phyloP scores from a whole-genome alignment of 2,113 vertebrate genomes.

The Prolemur simus region DNA sequence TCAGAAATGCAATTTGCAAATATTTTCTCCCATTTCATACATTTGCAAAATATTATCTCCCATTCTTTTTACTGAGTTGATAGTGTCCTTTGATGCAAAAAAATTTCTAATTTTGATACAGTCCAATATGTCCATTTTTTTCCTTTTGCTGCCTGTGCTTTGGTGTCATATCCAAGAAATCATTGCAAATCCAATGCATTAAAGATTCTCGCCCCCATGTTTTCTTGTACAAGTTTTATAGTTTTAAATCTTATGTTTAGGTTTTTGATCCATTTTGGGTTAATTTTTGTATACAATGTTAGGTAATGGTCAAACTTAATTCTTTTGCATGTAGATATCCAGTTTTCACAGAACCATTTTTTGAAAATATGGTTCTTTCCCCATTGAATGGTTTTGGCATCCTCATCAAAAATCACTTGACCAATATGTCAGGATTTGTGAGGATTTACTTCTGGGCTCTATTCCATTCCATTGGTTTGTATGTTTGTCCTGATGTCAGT shows the following conservation, averaged over 20 bases:
- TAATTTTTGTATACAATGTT: conserved; percentile 12
- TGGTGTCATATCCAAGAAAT: neutral
- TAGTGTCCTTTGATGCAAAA: neutral
- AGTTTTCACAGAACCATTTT: neutral
- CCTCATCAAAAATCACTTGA: neutral
- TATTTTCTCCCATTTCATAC: neutral
- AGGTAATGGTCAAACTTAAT: conserved; percentile 12
- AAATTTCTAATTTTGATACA: conserved; percentile 18
- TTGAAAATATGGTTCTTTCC: conserved; percentile 1
- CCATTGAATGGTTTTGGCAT: neutral
- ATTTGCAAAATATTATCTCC: neutral
- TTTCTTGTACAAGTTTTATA: neutral
- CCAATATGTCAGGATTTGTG: neutral
- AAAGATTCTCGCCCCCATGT: neutral
- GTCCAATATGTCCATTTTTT: conserved; percentile 8
- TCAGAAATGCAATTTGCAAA: neutral
- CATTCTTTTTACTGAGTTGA: neutral
- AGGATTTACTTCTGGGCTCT: neutral
- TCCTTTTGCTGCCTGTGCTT: neutral
- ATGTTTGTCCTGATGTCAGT: neutral
- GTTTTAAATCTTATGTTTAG: neutral
- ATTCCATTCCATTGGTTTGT: neutral
- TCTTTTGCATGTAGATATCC: neutral
- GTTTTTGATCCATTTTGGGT: conserved; percentile 10
- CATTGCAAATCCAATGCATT: neutral